Percentiles rank a stretch among this genome's conserved stretches.
phyloP scores from a whole-genome alignment of 1,140 invertebrate genomes.

The Zaprionus africanus region DNA sequence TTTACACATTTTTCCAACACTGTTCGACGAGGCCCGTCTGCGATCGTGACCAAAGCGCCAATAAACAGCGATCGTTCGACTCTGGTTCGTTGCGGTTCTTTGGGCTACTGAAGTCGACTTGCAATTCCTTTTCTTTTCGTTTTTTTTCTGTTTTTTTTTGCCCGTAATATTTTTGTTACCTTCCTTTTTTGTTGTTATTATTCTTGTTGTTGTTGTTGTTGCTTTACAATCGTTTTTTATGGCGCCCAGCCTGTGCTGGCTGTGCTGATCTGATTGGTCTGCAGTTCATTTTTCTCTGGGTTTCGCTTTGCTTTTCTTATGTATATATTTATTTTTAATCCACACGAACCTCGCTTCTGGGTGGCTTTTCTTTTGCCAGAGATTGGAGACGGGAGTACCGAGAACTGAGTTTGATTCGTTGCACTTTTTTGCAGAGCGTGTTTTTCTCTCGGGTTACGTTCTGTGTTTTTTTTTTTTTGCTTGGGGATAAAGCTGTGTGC shows the following conservation, averaged over 20 bases:
- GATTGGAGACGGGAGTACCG: not conserved
- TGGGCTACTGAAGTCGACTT: conserved; percentile 53
- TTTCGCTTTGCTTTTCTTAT: conserved; percentile 33
- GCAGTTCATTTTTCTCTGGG: conserved; percentile 36
- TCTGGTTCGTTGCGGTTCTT: conserved; percentile 35
- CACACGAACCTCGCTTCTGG: conserved; percentile 55
- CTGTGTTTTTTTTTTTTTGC: not conserved
- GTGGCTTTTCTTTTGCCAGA: conserved; percentile 55
- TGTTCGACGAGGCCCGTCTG: not conserved
- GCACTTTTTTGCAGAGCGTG: conserved; percentile 11
- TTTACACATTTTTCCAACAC: conserved; percentile 12
- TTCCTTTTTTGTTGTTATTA: conserved; percentile 38
- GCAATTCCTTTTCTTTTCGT: conserved; percentile 35
- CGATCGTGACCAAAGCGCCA: conserved; percentile 43
- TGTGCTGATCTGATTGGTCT: conserved; percentile 66
- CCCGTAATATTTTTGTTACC: conserved; percentile 63
- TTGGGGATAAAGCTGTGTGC: not conserved
- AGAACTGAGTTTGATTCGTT: conserved; percentile 29
- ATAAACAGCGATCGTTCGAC: conserved; percentile 45
- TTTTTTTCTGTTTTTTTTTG: conserved; percentile 24
- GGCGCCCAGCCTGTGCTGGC: conserved; percentile 9
- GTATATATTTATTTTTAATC: conserved; percentile 43
- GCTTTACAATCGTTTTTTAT: conserved; percentile 66
- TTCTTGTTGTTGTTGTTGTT: conserved; percentile 26
- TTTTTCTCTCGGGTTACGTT: not conserved